Evolutionary conservation across 2,888 invertebrate genomes (phyloP), one percentile per base, ranked within the genome.

Genomic region (Phania funesta): DNA sequence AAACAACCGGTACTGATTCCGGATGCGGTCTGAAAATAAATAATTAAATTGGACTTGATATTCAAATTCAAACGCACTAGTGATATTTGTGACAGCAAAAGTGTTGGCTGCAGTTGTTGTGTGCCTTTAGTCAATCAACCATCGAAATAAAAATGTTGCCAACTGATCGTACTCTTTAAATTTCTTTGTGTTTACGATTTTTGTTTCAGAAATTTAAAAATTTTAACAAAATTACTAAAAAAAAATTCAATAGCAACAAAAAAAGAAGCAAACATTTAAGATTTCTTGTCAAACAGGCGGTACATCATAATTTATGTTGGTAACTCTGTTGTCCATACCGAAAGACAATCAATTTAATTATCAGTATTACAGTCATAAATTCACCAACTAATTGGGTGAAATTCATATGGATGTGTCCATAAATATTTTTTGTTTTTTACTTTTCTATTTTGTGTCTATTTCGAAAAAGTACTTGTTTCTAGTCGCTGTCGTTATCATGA

Each of bases 341-440:
- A 24, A 8, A 48, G 44, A 7, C 60, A 26, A 24, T n/a, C 68
- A 68, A 11, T n/a, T 52, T 52, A 35, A 52, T 60, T 46, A 52
- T 77, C 35, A 18, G 35, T 44, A 26, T 62, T 68, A 56, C 44
- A 48, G 56, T 62, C 65, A 76, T 64, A 76, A 71, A 73, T 81
- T 46, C 52, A 58, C 20, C 52, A 71, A 24, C 60, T 81, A 81
- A 81, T 81, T 81, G 75, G 26, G 60, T 71, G 48, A 54, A 77
- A 67, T 58, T 46, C 56, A 67, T 67, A 50, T 56, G 56, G 29
- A 56, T 58, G 38, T 48, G 7, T 68, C 41, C 73, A 62, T 71
- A 68, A 60, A 48, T 52, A 16, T 13, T 67, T 32, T 62, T 18
- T 70, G 13, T 29, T 50, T 38, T 0, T 50, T 3, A 60, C 24